A percentile compares a stretch with the other conserved stretches of the same genome.
phyloP scores from a whole-genome alignment of 2,797 vertebrate species.

The Microctenopoma stevenorrisi region DNA sequence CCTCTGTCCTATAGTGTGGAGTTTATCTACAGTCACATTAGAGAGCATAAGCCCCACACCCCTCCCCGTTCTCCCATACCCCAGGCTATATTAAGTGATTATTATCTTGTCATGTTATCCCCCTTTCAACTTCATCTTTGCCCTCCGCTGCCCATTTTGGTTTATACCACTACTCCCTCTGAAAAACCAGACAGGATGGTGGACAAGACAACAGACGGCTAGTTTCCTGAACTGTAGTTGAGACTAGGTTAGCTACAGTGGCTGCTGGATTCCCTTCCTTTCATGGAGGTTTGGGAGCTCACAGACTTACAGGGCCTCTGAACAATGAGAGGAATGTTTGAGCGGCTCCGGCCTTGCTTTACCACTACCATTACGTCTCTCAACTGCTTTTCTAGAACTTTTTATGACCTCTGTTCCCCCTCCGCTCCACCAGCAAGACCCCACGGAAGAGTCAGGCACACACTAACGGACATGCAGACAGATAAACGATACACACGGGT shows the following conservation, averaged over 20 bases:
- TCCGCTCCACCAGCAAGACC: slow-evolving; percentile 45
- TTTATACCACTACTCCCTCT: slow-evolving; percentile 23
- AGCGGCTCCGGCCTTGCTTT: slow-evolving; percentile 69
- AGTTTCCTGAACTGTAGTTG: slow-evolving; percentile 42
- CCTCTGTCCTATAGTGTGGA: slow-evolving; percentile 28
- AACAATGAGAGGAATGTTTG: slow-evolving; percentile 88
- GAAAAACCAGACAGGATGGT: slow-evolving; percentile 38
- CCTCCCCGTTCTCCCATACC: neutral
- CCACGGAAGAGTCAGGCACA: slow-evolving; percentile 16
- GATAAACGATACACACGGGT: slow-evolving; percentile 27
- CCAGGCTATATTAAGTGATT: slow-evolving; percentile 30
- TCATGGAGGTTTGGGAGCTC: slow-evolving; percentile 80
- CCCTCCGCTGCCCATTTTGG: slow-evolving; percentile 29
- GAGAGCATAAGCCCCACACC: slow-evolving; percentile 12
- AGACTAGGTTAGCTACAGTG: slow-evolving; percentile 69
- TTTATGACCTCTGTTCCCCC: slow-evolving; percentile 74
- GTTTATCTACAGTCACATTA: slow-evolving; percentile 33
- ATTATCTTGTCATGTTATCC: slow-evolving; percentile 44
- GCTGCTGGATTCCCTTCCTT: slow-evolving; percentile 81
- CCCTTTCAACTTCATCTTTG: slow-evolving; percentile 19
- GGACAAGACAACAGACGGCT: slow-evolving; percentile 44
- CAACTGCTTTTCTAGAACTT: slow-evolving; percentile 73
- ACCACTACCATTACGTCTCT: slow-evolving; percentile 65
- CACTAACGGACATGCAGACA: slow-evolving; percentile 48
- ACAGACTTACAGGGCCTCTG: slow-evolving; percentile 80